Evolutionary conservation across 2,113 vertebrate species (phyloP).

Genomic region (Galeopterus variegatus): DNA sequence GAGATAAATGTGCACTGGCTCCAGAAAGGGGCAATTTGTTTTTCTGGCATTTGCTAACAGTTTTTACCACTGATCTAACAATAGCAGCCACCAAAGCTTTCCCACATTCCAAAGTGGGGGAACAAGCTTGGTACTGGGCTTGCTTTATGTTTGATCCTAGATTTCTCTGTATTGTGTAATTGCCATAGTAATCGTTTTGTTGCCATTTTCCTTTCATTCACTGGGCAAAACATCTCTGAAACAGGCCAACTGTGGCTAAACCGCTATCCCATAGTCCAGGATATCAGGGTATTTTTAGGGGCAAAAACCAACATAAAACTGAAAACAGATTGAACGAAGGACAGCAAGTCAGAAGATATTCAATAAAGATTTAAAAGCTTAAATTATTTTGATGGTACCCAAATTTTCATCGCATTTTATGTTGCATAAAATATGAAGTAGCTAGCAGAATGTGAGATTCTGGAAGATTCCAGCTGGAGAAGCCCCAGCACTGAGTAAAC

Average conservation of each 20-base stretch:
- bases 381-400: not conserved
- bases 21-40: conserved; percentile 67
- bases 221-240: not conserved
- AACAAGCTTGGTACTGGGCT: fast-evolving
- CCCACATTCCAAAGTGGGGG: not conserved
- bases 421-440: not conserved
- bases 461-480: not conserved
- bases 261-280: not conserved
- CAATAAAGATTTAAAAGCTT: not conserved
- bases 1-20: conserved; percentile 73
- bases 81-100: conserved; percentile 32
- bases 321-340: not conserved
- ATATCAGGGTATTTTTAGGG: not conserved
- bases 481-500: not conserved
- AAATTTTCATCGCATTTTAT: not conserved
- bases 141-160: not conserved
- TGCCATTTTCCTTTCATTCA: conserved; percentile 46
- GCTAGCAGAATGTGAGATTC: not conserved
- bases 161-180: conserved; percentile 11
- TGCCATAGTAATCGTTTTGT: not conserved
- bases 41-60: conserved; percentile 67
- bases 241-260: not conserved
- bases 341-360: not conserved
- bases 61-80: conserved; percentile 46
- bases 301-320: not conserved